Base-by-base conservation (phyloP, 2,888 invertebrate species). In the Coleophora flavipennella region DNA sequence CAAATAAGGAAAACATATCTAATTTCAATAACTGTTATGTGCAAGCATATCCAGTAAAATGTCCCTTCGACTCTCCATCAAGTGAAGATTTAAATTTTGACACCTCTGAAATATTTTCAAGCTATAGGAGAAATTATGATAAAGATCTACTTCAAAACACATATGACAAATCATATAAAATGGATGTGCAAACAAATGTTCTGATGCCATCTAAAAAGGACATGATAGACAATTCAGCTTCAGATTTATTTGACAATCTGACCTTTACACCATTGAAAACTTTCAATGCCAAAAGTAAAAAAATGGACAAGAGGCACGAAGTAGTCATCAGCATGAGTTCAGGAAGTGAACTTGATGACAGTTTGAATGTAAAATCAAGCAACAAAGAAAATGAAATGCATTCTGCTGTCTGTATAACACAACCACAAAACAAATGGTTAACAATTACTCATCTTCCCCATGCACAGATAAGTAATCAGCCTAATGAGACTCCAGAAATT, bases 251-350 rank as follows among this genome's bases (percentile, higher is more conserved):
- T 58, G 83, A 84, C 44, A 74, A 81, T 51, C 57, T 83, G 1
- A 72, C 67, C 6, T 84, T 81, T 45, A 81, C 83, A 4, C 84
- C 84, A 10, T 48, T 83, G 3, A 84, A 83, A 50, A 58, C 48
- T 31, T 8, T 55, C 7, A 49, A 58, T 25, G 11, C 45, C 8
- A 76, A 71, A 59, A 57, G 44, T 40, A 77, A 77, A 7, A 76
- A 76, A 53, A 53, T 79, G 33, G 62, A 75, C 13, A 69, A 71
- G 46, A 76, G 73, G 1, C 80, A 81, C 4, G 68, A 70, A 54
- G 73, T 81, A 37, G 59, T 80, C 31, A 38, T 79, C 1, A 81
- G 73, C 44, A 57, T 78, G 42, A 71, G 76, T 43, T 77, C 74
- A 3, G 79, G 74, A 10, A 78, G 69, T 55, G 75, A 79, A 14